phyloP scores from a whole-genome alignment of 2,888 invertebrate species.

The Nomada hirtipes region DNA sequence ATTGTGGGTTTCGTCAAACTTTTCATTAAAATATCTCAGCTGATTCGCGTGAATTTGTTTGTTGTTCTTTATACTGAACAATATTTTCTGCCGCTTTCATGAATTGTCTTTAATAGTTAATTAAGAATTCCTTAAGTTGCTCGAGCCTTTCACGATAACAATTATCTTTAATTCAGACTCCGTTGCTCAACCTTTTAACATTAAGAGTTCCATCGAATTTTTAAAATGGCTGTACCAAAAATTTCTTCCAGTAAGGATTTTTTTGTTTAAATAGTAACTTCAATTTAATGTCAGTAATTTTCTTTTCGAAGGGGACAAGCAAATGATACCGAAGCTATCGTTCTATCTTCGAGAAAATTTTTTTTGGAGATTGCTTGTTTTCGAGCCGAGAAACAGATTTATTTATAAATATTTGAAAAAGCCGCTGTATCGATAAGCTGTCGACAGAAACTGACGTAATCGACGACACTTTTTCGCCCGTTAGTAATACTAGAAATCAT shows the following conservation, averaged over 20 bases:
- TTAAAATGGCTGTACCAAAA: no score
- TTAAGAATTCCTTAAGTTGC: no score
- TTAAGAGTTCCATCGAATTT: no score
- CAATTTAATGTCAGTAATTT: no score
- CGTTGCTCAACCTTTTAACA: no score
- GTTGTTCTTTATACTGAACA: not conserved
- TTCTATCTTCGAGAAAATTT: not conserved
- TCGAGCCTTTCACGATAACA: no score
- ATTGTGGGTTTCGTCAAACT: constrained; percentile 11
- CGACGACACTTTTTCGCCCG: not conserved
- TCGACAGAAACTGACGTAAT: constrained; percentile 20
- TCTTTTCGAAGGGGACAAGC: no score
- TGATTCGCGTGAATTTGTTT: not conserved
- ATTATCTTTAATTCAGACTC: no score
- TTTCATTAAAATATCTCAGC: not conserved
- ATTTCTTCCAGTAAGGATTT: no score
- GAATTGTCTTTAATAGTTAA: no score
- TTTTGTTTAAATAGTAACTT: no score
- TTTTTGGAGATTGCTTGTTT: constrained; percentile 16
- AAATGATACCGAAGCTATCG: not conserved
- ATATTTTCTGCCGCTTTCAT: not conserved
- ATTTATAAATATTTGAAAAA: constrained; percentile 21
- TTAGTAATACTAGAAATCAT: no score
- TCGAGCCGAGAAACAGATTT: constrained; percentile 9
- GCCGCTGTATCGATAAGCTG: constrained; percentile 12